phyloP scores from a whole-genome alignment of 2,113 vertebrate species.

The Poeciliopsis prolifica region DNA sequence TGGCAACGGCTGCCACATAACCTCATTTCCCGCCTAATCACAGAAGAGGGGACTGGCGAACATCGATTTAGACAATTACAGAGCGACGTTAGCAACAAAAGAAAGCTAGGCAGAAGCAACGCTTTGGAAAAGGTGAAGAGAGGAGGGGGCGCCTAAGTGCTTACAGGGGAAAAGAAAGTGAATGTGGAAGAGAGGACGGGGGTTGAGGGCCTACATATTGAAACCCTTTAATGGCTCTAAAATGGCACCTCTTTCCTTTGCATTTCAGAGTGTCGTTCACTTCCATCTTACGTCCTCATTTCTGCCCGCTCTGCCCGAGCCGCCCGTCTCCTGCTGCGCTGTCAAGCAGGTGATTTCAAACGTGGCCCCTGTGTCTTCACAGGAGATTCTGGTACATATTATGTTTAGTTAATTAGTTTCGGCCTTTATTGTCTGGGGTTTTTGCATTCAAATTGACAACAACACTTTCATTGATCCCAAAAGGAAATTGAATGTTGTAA shows the following conservation, averaged over 20 bases:
- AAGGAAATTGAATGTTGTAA: too few species aligned
- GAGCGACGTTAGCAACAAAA: constrained; percentile 67
- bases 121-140: constrained; percentile 51
- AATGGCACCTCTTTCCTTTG: constrained; percentile 34
- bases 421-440: not conserved
- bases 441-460: not conserved
- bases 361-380: not conserved
- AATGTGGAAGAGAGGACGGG: constrained; percentile 1
- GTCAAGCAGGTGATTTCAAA: not conserved
- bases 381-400: not conserved
- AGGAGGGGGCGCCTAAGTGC: constrained; percentile 44
- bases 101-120: constrained; percentile 55
- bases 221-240: constrained; percentile 56
- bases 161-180: constrained; percentile 41
- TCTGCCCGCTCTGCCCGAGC: not conserved
- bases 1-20: constrained; percentile 68
- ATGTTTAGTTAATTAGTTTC: not conserved
- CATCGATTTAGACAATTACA: constrained; percentile 77
- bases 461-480: too few species aligned
- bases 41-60: constrained; percentile 56
- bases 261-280: constrained; percentile 30
- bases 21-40: constrained; percentile 71
- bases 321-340: not conserved
- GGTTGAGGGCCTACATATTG: constrained; percentile 22
- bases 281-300: constrained; percentile 10